Base-by-base conservation (phyloP, 1,140 invertebrate genomes). In the Subanguina moxae region DNA sequence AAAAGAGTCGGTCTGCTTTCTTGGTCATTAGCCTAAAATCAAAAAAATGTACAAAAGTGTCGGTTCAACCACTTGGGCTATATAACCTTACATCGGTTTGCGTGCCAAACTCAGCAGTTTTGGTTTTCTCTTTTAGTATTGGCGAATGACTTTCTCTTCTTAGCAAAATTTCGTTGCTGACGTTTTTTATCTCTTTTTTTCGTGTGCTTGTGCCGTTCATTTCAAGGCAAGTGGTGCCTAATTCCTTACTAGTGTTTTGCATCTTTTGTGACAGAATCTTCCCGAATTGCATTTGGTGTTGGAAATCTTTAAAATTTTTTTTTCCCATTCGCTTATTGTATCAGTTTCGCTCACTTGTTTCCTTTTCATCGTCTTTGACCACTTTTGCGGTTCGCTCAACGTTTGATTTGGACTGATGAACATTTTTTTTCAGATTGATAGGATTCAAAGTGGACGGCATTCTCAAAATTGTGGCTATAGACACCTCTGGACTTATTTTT, bases 41-140 rank as follows among this genome's bases (percentile, higher is more conserved):
- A 27, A 0, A 17, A 27, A 27, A 67, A 64, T 15, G n/a, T 68
- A n/a, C 3, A 38, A 38, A 38, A 38, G 3, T 38, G 11, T 38
- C 11, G 11, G 11, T 38, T 38, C 11, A 3, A 11, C 32, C 32
- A 38, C 3, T 3, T 38, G 3, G 32, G 11, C 32, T 38, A 38
- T n/a, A n/a, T n/a, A n/a, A n/a, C n/a, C n/a, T n/a, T 45, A 30
- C n/a, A 30, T 70, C 67, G 61, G 67, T 67, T 57, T 68, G 67
- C n/a, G 67, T 67, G 15, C 67, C 67, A 42, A 68, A 71, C 5
- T 70, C 46, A 52, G 27, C 30, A 7, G 48, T 52, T 52, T 52
- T 25, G n/a, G n/a, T 52, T 52, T 52, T 52, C 48, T 7, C 23
- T 25, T 15, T 15, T 21, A 19, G 17, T 65, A 3, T 64, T 65